Evolutionary conservation across 2,113 vertebrate species (phyloP).

Genomic region (Brienomyrus longianalis): DNA sequence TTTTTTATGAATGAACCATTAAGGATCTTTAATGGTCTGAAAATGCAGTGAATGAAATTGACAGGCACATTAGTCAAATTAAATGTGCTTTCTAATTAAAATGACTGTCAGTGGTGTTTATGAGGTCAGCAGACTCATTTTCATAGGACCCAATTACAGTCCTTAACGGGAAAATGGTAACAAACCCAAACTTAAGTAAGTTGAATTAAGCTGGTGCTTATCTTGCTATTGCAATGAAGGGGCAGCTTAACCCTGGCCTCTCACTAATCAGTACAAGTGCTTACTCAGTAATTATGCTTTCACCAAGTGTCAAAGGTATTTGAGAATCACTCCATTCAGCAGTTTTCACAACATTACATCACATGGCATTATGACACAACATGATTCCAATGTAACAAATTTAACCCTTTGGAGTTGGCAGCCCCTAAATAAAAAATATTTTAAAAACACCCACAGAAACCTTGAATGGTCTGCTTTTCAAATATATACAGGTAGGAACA

Average conservation of each 20-base stretch:
- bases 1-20: not conserved
- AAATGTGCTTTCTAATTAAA: slow-evolving; percentile 7
- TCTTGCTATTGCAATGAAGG: slow-evolving; percentile 4
- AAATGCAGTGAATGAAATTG: not conserved
- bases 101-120: not conserved
- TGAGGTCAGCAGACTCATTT: slow-evolving; percentile 3
- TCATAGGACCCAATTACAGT: not conserved
- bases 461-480: too few species aligned
- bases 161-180: not conserved
- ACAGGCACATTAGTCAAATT: slow-evolving; percentile 1
- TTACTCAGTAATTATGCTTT: slow-evolving; percentile 9
- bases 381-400: not conserved
- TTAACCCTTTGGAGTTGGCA: not conserved
- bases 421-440: too few species aligned
- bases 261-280: slow-evolving; percentile 16
- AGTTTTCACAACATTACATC: not conserved
- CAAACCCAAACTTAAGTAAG: slow-evolving; percentile 3
- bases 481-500: too few species aligned
- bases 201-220: slow-evolving; percentile 1
- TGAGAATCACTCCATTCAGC: not conserved
- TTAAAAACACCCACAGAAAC: too few species aligned
- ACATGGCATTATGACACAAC: not conserved
- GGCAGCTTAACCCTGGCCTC: not conserved
- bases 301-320: slow-evolving; percentile 6
- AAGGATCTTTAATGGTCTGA: not conserved